These are phyloP conservation scores for Lipophrys pholis DNA, from an alignment of 2,113 vertebrate genomes.

Conservation along the genomic window DNA sequence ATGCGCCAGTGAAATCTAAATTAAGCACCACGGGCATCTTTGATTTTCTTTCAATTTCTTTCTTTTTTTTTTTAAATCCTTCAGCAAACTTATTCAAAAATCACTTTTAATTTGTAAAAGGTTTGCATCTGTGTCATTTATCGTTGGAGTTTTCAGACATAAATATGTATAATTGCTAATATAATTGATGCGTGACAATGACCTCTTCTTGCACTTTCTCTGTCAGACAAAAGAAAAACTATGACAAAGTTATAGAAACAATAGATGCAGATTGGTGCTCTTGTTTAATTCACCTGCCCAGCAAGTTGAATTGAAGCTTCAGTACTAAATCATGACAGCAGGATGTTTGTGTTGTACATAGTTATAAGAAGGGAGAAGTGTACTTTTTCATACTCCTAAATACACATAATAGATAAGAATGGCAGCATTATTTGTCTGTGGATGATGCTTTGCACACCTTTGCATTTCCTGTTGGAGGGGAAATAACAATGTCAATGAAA, in stretches of 20 bases:
- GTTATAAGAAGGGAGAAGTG: background rate
- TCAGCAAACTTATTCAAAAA: background rate
- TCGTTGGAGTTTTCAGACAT: background rate
- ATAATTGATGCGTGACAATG: constrained; percentile 33
- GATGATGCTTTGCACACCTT: background rate
- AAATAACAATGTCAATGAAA: background rate
- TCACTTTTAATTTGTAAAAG: background rate
- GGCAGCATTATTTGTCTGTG: too few species aligned
- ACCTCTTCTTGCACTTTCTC: constrained; percentile 29
- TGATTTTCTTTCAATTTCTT: background rate
- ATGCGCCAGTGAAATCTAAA: constrained; percentile 37
- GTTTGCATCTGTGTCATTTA: background rate
- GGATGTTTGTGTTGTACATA: constrained; percentile 13
- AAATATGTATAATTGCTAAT: background rate
- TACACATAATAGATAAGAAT: too few species aligned
- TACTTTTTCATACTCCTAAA: background rate
- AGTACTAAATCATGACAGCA: constrained; percentile 24
- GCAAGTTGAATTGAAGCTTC: constrained; percentile 34
- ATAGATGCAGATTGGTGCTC: constrained; percentile 33
- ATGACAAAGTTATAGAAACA: constrained; percentile 12
- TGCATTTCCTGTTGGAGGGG: background rate
- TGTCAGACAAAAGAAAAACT: constrained; percentile 42
- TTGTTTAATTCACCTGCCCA: constrained; percentile 44
- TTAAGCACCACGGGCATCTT: constrained; percentile 35
- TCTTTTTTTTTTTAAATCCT: constrained; percentile 15